Percentiles rank a stretch among this genome's conserved stretches.
Conservation (phyloP, 2,797 vertebrate species). For the Smutsia gigantea region DNA sequence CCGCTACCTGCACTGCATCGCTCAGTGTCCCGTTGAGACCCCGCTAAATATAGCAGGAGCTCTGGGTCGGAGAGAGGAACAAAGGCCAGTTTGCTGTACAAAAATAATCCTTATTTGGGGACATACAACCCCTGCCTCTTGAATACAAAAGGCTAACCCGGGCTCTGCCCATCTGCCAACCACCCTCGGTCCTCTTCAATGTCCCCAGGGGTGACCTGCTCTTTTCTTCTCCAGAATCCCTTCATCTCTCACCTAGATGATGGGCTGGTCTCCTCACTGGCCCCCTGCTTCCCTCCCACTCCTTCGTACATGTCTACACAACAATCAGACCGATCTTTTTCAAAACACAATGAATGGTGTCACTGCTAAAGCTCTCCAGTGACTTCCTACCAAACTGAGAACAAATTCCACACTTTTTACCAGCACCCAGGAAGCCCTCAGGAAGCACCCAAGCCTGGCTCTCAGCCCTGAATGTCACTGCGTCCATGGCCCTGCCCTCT, state of each 20-base stretch:
- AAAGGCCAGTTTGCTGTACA: neutral
- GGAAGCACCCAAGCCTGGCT: neutral
- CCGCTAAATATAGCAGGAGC: neutral
- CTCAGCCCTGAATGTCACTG: fast-evolving
- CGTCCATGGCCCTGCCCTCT: neutral
- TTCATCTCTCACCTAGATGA: neutral
- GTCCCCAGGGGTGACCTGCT: too few species aligned
- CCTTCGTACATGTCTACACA: neutral
- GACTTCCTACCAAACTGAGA: neutral
- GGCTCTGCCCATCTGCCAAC: neutral
- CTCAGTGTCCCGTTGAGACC: neutral
- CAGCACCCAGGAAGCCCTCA: neutral
- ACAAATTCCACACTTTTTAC: neutral
- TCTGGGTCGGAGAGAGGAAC: neutral
- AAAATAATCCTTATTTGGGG: neutral
- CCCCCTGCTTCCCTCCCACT: neutral
- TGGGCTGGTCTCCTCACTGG: neutral
- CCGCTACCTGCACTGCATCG: neutral
- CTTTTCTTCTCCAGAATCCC: too few species aligned
- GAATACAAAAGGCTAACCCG: neutral
- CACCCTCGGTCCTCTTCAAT: neutral
- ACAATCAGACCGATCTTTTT: neutral
- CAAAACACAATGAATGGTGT: neutral
- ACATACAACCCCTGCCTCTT: neutral
- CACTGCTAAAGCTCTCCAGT: neutral